These are phyloP conservation scores for Acrossocheilus fasciatus DNA, from an alignment of 2,797 vertebrate genomes.

Conservation along the genomic window DNA sequence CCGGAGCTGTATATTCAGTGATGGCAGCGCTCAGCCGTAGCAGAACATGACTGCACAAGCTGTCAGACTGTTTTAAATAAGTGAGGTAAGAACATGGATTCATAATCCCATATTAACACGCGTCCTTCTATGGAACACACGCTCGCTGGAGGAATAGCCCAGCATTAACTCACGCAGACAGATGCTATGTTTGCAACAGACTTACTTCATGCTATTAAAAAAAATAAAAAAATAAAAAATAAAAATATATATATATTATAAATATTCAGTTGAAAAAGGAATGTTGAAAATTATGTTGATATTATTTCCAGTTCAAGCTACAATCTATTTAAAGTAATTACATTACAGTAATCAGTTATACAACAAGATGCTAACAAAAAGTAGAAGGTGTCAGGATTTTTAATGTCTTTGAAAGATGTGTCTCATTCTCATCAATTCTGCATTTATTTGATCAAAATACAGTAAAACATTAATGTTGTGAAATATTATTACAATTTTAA, in stretches of 20 bases:
- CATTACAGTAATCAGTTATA: too few species aligned
- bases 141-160: slow-evolving; percentile 1
- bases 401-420: too few species aligned
- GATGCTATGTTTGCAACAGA: neutral
- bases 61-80: slow-evolving; percentile 42
- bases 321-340: neutral
- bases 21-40: slow-evolving; percentile 18
- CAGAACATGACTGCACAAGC: slow-evolving; percentile 17
- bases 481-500: too few species aligned
- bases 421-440: too few species aligned
- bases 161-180: neutral
- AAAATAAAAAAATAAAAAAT: too few species aligned
- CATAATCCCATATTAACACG: slow-evolving; percentile 34
- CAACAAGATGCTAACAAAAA: too few species aligned
- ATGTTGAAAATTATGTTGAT: too few species aligned
- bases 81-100: slow-evolving; percentile 27
- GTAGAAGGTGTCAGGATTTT: too few species aligned
- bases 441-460: too few species aligned
- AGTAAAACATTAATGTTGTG: too few species aligned
- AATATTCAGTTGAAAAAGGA: neutral
- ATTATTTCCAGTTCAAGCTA: neutral
- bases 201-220: neutral
- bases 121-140: neutral
- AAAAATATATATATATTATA: neutral
- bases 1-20: neutral